Evolutionary conservation across 2,113 vertebrate species (phyloP).

Genomic region (Pelodiscus sinensis): DNA sequence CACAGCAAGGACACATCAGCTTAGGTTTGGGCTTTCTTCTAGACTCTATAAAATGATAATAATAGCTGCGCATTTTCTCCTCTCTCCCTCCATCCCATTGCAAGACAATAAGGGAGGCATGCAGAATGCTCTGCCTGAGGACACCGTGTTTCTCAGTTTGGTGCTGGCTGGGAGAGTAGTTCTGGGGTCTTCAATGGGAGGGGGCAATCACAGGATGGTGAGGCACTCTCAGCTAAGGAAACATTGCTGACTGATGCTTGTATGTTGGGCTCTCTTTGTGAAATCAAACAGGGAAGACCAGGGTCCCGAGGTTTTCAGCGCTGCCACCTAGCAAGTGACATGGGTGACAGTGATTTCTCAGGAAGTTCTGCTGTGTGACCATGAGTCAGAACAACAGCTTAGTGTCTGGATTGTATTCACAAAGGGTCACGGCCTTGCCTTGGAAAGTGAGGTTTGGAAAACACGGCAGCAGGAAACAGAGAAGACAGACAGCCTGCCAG

Average conservation of each 20-base stretch:
- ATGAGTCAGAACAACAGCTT: neutral
- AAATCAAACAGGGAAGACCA: neutral
- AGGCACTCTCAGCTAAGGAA: neutral
- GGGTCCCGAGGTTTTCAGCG: neutral
- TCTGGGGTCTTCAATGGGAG: neutral
- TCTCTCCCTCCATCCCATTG: no score
- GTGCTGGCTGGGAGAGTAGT: neutral
- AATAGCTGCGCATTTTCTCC: neutral
- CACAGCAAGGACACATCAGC: neutral
- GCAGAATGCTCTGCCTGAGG: neutral
- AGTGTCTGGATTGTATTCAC: neutral
- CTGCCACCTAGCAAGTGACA: neutral
- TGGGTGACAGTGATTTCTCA: neutral
- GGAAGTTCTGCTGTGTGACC: neutral
- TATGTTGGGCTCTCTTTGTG: neutral
- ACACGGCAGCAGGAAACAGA: neutral
- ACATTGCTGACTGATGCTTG: neutral
- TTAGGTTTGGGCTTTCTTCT: neutral
- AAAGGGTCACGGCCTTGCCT: neutral
- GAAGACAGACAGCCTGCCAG: neutral
- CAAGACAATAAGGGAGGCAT: neutral
- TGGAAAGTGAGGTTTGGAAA: neutral
- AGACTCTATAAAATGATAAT: neutral
- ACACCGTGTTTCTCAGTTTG: neutral
- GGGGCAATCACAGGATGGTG: neutral